phyloP scores from a whole-genome alignment of 2,797 vertebrate genomes.

The Odontamblyopus lacepedii region DNA sequence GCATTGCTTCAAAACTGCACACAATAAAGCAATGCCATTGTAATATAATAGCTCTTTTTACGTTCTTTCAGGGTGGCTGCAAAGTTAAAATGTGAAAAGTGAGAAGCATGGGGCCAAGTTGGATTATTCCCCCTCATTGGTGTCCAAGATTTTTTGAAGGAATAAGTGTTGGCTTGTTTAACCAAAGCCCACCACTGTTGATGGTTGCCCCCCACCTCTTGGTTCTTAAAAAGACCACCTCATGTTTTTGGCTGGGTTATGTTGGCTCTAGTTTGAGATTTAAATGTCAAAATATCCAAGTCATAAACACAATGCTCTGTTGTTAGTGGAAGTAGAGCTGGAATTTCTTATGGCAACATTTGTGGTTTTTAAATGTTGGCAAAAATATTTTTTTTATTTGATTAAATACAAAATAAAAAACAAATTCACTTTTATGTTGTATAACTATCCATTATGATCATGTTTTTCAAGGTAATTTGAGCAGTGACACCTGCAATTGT shows the following conservation, averaged over 20 bases:
- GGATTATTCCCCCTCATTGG: not conserved
- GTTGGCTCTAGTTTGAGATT: not conserved
- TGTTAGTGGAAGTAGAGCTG: not conserved
- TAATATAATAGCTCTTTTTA: slow-evolving; percentile 9
- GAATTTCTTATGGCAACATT: not conserved
- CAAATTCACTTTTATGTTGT: not conserved
- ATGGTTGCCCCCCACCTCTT: not conserved
- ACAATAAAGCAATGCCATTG: not conserved
- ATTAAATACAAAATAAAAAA: not conserved
- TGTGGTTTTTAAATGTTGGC: not conserved
- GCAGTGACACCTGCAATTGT: too few species aligned
- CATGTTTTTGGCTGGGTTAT: not conserved
- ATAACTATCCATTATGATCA: not conserved
- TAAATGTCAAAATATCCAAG: slow-evolving; percentile 1
- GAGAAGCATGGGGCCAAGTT: slow-evolving; percentile 4
- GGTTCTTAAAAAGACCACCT: slow-evolving; percentile 9
- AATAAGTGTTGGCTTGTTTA: slow-evolving; percentile 10
- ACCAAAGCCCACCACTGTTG: slow-evolving; percentile 5
- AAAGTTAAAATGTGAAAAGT: not conserved
- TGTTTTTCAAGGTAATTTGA: not conserved
- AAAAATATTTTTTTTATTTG: not conserved
- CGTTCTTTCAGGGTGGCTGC: slow-evolving; percentile 5
- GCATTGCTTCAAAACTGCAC: slow-evolving; percentile 28
- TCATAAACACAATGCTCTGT: not conserved
- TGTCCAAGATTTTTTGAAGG: slow-evolving; percentile 7